Evolutionary conservation across 2,797 vertebrate species (phyloP).

Genomic region (Typhlichthys eigenmanni): DNA sequence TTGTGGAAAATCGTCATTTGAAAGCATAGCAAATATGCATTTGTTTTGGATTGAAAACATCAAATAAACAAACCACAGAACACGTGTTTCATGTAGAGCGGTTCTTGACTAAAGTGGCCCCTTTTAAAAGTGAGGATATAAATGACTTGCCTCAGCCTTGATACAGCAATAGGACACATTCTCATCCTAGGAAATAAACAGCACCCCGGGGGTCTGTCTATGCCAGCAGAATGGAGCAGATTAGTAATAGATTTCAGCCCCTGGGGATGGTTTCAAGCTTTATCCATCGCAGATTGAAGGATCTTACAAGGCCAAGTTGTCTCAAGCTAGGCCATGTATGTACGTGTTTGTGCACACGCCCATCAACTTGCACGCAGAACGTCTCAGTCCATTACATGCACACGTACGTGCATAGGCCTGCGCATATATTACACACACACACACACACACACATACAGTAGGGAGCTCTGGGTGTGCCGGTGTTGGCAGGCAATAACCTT

Average conservation of each 20-base stretch:
- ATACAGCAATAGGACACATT: constrained; percentile 25
- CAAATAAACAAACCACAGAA: background rate
- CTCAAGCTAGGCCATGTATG: constrained; percentile 1
- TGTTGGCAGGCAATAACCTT: constrained; percentile 29
- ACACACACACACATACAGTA: background rate
- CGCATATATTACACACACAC: background rate
- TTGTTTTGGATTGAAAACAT: background rate
- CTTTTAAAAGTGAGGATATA: constrained; percentile 8
- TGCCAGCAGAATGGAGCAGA: constrained; percentile 29
- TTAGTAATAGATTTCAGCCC: constrained; percentile 44
- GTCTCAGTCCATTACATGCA: background rate
- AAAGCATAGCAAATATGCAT: no score
- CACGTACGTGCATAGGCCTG: background rate
- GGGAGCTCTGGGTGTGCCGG: constrained; percentile 23
- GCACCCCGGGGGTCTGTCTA: constrained; percentile 18
- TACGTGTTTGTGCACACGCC: no score
- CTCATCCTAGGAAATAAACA: constrained; percentile 22
- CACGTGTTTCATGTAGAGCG: no score
- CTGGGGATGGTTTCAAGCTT: constrained; percentile 23
- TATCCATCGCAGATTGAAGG: constrained; percentile 29
- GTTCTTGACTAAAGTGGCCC: background rate
- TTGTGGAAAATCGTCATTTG: no score
- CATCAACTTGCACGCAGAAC: background rate
- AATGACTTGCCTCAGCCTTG: constrained; percentile 4
- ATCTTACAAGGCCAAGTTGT: constrained; percentile 31